Base-by-base conservation (phyloP, 2,113 vertebrate species). In the Solenodon paradoxus region DNA sequence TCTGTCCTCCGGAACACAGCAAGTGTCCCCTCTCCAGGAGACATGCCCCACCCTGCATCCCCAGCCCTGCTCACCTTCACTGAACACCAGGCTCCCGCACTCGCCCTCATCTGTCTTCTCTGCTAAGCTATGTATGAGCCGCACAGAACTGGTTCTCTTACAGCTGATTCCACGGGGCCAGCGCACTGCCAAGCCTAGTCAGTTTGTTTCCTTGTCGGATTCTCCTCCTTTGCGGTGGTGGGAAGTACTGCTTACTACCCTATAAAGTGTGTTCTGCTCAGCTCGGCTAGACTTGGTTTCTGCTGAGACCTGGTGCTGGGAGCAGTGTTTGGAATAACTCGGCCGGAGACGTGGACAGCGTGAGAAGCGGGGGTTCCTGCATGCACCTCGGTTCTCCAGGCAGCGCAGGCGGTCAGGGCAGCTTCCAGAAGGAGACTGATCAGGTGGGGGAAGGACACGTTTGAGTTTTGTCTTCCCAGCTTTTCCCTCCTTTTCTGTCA, bases 331-430 rank as follows among this genome's bases (percentile, higher is more conserved):
- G 10, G 13, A 53, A 42, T 8, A 42, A n/a, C n/a, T n/a, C 61
- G 24, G 55, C 45, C 7, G 40, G 61, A 49, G 15, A 24, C 11
- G 4, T 13, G 12, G 84, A 38, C 57, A 2, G 26, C 12, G 38
- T 24, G 57, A 19, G 55, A 74, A 82, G 84, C 28, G 5, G 30
- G 30, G 19, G 20, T 24, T 45, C 66, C 53, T n/a, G n/a, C n/a
- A n/a, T n/a, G n/a, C n/a, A n/a, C n/a, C n/a, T n/a, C n/a, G n/a
- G n/a, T n/a, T n/a, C n/a, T n/a, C n/a, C n/a, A n/a, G n/a, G 11
- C 0, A 47, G n/a, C 1, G 0, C 24, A 51, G 24, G 57, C 0
- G 1, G 30, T 22, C 11, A 20, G 24, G 11, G 55, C 26, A n/a
- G n/a, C n/a, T n/a, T n/a, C n/a, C n/a, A n/a, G n/a, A n/a, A n/a